Conservation (phyloP, 1,140 invertebrate species). For the Portunus trituberculatus region DNA sequence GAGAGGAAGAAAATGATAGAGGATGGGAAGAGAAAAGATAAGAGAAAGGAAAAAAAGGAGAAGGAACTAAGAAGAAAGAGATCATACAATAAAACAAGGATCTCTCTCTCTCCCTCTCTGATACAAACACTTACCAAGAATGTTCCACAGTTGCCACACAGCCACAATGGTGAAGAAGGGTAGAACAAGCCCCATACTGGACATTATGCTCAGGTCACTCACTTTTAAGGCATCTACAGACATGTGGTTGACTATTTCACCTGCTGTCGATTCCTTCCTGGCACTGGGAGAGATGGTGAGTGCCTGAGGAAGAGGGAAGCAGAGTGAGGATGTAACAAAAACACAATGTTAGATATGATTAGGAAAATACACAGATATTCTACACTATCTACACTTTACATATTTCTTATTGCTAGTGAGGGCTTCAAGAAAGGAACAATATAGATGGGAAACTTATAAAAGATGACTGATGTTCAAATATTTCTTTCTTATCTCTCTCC, state of each 20-base stretch:
- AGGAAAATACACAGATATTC: too few relatives aligned
- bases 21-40: not conserved
- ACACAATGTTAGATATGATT: too few relatives aligned
- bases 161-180: slow-evolving; percentile 94
- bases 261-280: slow-evolving; percentile 86
- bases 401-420: too few relatives aligned
- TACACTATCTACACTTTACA: too few relatives aligned
- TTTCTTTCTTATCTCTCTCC: too few relatives aligned
- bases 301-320: slow-evolving; percentile 44
- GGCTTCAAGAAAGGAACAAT: too few relatives aligned
- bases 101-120: too few relatives aligned
- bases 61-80: not conserved
- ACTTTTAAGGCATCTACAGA: slow-evolving; percentile 91
- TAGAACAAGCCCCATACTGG: slow-evolving; percentile 98
- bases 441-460: too few relatives aligned
- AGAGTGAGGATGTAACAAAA: not conserved
- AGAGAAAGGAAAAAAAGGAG: not conserved
- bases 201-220: slow-evolving; percentile 91
- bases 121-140: slow-evolving; percentile 80
- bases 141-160: slow-evolving; percentile 93
- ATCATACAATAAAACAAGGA: not conserved
- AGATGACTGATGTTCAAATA: too few relatives aligned
- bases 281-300: slow-evolving; percentile 70
- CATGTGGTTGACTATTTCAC: slow-evolving; percentile 96
- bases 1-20: too few relatives aligned